These are phyloP conservation scores for Hydractinia echinata DNA, from an alignment of 30 jellyfish, hydroid and myxozoan genomes.

Conservation along the genomic window DNA sequence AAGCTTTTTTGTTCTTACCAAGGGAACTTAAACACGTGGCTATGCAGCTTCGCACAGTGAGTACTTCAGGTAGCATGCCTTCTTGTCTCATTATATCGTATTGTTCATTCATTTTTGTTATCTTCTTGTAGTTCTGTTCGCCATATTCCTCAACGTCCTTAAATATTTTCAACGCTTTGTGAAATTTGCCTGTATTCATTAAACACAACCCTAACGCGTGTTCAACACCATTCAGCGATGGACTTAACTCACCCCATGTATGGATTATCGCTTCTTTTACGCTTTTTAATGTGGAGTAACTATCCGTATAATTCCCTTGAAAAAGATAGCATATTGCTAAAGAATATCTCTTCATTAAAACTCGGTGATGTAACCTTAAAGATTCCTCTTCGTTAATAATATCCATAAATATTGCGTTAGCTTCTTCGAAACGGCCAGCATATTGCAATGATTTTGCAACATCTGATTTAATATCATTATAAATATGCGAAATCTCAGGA, in stretches of 20 bases:
- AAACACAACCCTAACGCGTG: slow-evolving; percentile 1
- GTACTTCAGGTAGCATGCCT: slow-evolving; percentile 9
- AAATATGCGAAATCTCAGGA: background rate
- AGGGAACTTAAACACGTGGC: background rate
- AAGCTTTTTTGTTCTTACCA: background rate
- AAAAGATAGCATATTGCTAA: background rate
- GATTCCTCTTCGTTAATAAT: background rate
- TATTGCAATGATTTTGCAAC: slow-evolving; percentile 12
- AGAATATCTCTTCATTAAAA: background rate
- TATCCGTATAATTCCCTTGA: slow-evolving; percentile 15
- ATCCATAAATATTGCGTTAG: background rate
- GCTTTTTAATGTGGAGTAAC: background rate
- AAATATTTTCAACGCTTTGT: background rate
- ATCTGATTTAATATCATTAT: background rate
- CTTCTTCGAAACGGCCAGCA: slow-evolving; percentile 1
- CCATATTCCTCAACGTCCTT: background rate
- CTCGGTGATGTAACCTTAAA: background rate
- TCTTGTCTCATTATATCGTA: slow-evolving; percentile 7
- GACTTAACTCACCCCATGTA: background rate
- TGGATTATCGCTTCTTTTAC: background rate
- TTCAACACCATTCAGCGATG: background rate
- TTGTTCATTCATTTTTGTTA: background rate
- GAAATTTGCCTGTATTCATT: background rate
- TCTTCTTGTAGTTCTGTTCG: background rate
- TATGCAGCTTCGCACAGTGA: slow-evolving; percentile 8